These are phyloP conservation scores for Ischnura elegans DNA, from an alignment of 2,888 invertebrate genomes.

Conservation along the genomic window DNA sequence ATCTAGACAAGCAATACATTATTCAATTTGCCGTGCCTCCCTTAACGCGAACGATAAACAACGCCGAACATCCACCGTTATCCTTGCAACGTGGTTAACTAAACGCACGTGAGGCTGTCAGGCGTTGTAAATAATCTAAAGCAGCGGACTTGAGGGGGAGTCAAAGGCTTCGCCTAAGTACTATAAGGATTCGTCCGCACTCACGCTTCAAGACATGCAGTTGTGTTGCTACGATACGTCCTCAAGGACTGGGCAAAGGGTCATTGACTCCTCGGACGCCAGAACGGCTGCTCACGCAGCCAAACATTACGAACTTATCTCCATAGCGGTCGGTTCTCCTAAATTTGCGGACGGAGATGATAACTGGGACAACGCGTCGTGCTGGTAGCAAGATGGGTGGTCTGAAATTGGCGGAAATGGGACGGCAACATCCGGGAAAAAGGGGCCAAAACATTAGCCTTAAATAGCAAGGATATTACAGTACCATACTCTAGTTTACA, in stretches of 20 bases:
- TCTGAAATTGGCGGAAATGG: not conserved
- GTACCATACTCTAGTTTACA: too few species aligned
- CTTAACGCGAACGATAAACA: not conserved
- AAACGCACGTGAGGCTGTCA: not conserved
- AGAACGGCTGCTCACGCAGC: not conserved
- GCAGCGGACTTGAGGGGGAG: not conserved
- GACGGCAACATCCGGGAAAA: not conserved
- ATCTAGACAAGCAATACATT: not conserved
- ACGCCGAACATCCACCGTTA: not conserved
- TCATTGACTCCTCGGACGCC: not conserved
- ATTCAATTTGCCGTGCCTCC: not conserved
- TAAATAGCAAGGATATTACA: too few species aligned
- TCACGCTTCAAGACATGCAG: not conserved
- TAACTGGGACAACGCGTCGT: not conserved
- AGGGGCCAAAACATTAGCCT: not conserved
- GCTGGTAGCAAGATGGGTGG: not conserved
- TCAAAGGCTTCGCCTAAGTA: not conserved
- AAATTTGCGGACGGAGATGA: not conserved
- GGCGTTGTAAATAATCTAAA: not conserved
- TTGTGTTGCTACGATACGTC: not conserved
- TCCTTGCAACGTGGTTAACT: not conserved
- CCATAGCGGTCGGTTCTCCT: not conserved
- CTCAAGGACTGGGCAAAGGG: not conserved
- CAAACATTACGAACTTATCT: not conserved
- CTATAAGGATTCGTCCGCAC: not conserved